These are phyloP conservation scores for Carposina sasakii DNA, from an alignment of 1,140 invertebrate genomes.

Conservation along the genomic window DNA sequence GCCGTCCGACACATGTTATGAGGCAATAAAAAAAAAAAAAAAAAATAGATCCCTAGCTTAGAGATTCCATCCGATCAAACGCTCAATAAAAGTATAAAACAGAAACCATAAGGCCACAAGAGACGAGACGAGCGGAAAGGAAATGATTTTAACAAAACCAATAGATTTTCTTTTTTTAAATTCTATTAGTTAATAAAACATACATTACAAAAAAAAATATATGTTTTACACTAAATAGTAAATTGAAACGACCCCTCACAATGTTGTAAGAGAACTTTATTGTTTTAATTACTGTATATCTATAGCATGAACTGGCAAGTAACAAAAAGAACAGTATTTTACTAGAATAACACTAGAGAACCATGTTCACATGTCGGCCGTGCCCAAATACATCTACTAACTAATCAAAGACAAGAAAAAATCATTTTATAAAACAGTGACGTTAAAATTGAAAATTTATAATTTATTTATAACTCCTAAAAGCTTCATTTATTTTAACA, in stretches of 20 bases:
- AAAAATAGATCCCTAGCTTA: too few species aligned
- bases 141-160: too few species aligned
- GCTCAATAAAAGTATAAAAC: too few species aligned
- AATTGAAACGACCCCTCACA: conserved; percentile 35
- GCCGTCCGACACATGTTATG: too few species aligned
- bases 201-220: too few species aligned
- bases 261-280: conserved; percentile 72
- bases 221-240: too few species aligned
- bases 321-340: conserved; percentile 65
- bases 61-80: too few species aligned
- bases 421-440: conserved; percentile 37
- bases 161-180: too few species aligned
- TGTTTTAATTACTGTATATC: conserved; percentile 69
- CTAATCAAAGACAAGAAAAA: conserved; percentile 42
- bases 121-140: too few species aligned
- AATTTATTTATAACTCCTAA: conserved; percentile 46
- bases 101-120: too few species aligned
- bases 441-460: conserved; percentile 39
- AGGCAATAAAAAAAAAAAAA: too few species aligned
- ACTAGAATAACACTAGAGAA: conserved; percentile 65
- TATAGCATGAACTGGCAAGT: conserved; percentile 70
- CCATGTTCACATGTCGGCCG: conserved; percentile 54
- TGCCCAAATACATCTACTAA: conserved; percentile 55
- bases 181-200: too few species aligned
- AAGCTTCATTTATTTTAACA: conserved; percentile 54